Evolutionary conservation across 1,140 invertebrate species (phyloP).

Genomic region (Microplitis demolitor): DNA sequence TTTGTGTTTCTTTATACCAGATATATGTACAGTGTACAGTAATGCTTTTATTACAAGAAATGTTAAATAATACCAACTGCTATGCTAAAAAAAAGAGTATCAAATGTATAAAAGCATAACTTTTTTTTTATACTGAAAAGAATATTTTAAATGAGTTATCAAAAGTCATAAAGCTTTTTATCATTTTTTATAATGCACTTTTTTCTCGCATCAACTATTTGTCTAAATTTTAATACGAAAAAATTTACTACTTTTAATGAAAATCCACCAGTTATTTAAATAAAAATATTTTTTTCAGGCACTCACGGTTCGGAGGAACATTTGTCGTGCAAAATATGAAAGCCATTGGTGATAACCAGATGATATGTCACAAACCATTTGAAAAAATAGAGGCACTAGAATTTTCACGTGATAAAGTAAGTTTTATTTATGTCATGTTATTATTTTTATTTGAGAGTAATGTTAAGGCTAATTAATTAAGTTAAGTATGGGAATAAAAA

Average conservation of each 20-base stretch:
- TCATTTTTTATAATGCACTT: not conserved
- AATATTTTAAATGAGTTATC: not conserved
- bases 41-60: not conserved
- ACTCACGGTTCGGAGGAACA: conserved; percentile 92
- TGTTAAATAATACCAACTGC: too few relatives aligned
- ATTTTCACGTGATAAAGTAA: conserved; percentile 76
- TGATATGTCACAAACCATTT: conserved; percentile 87
- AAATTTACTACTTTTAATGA: not conserved
- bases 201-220: not conserved
- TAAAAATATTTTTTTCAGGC: conserved; percentile 57
- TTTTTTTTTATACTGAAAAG: not conserved
- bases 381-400: conserved; percentile 75
- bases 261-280: not conserved
- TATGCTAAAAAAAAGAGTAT: not conserved
- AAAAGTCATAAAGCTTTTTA: not conserved
- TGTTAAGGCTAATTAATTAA: not conserved
- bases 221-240: not conserved
- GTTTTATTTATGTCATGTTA: conserved; percentile 1
- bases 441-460: not conserved
- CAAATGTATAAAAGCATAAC: not conserved
- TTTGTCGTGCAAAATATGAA: conserved; percentile 92
- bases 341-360: conserved; percentile 83
- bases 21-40: not conserved
- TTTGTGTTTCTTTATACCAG: conserved; percentile 2
- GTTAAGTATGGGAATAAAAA: not conserved